phyloP scores from a whole-genome alignment of 2,113 vertebrate genomes.

The Coracopsis vasa region DNA sequence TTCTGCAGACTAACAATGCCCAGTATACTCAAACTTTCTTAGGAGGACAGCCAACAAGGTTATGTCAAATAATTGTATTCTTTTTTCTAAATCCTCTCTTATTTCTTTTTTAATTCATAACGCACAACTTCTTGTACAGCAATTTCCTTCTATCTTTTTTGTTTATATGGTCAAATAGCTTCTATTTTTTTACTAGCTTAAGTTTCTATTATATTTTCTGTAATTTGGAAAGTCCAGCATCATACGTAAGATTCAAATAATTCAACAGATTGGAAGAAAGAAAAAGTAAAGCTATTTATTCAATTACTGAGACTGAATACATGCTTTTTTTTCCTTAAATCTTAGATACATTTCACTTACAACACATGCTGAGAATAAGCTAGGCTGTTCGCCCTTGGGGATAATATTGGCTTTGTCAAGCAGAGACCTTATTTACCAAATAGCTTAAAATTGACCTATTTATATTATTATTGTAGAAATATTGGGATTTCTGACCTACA shows the following conservation, averaged over 20 bases:
- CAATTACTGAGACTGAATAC: background rate
- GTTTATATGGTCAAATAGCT: background rate
- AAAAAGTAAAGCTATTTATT: background rate
- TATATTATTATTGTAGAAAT: background rate
- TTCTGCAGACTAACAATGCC: background rate
- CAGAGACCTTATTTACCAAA: background rate
- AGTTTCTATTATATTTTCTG: background rate
- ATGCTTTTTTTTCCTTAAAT: background rate
- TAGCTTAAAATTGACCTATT: background rate
- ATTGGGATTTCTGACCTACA: background rate
- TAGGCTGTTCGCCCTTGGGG: background rate
- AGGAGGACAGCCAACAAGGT: rapidly evolving
- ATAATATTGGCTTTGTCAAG: background rate
- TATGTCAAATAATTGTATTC: background rate
- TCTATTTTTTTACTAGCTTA: background rate
- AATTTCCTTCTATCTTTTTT: background rate
- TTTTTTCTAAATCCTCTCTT: background rate
- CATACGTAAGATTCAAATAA: background rate
- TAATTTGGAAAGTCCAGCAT: background rate
- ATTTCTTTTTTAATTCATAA: background rate
- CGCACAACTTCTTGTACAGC: background rate
- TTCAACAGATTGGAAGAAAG: background rate
- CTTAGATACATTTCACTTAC: background rate
- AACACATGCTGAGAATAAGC: background rate
- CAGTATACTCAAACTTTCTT: background rate